These are phyloP conservation scores for Sipha flava DNA, from an alignment of 1,140 invertebrate genomes.

Conservation along the genomic window DNA sequence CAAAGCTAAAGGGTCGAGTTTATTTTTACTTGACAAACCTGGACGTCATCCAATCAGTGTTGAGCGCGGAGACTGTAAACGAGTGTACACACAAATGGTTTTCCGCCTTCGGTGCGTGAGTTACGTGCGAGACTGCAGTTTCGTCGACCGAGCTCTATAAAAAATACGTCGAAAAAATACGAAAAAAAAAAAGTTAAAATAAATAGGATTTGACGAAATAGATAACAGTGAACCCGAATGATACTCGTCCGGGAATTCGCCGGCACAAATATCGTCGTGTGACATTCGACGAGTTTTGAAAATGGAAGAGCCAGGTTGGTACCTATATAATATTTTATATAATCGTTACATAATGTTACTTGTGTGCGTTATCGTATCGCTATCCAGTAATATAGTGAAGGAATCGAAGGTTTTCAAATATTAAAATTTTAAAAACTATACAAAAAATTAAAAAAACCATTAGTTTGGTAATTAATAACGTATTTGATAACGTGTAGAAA, in stretches of 20 bases:
- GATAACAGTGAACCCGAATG: background rate
- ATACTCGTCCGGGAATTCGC: background rate
- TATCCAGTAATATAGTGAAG: too few relatives aligned
- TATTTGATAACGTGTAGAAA: too few relatives aligned
- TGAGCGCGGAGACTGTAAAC: background rate
- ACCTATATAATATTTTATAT: too few relatives aligned
- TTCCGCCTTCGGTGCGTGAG: background rate
- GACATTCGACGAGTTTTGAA: too few relatives aligned
- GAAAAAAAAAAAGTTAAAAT: background rate
- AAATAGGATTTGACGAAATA: background rate
- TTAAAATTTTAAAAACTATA: too few relatives aligned
- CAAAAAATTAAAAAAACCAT: too few relatives aligned
- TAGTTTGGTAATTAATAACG: too few relatives aligned
- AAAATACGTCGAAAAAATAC: background rate
- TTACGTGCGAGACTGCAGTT: background rate
- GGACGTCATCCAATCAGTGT: background rate
- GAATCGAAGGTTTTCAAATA: too few relatives aligned
- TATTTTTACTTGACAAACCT: too few relatives aligned
- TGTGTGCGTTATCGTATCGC: too few relatives aligned
- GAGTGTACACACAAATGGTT: background rate
- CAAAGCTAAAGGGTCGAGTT: too few relatives aligned
- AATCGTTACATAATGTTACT: too few relatives aligned
- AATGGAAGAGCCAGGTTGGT: conserved; percentile 4
- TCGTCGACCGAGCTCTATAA: background rate
- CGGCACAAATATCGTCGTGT: background rate